A percentile compares a stretch with the other conserved stretches of the same genome.
These are phyloP conservation scores for Mimumesa dahlbomi DNA, from an alignment of 2,888 invertebrate genomes.

Conservation along the genomic window DNA sequence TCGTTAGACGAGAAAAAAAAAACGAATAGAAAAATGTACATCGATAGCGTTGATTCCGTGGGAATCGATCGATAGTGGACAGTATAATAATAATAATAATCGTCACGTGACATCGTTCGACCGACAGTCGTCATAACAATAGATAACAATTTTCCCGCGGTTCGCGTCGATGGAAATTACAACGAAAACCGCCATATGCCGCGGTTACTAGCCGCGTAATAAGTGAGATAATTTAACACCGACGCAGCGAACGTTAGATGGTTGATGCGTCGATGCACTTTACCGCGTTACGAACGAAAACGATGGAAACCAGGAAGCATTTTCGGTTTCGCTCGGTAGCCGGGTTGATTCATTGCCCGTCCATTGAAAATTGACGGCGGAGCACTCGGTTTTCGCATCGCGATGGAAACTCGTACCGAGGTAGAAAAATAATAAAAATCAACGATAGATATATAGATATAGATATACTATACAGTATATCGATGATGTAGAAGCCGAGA, in stretches of 20 bases:
- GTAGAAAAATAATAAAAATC: too few species aligned
- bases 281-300: background rate
- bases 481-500: too few species aligned
- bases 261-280: background rate
- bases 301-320: conserved; percentile 16
- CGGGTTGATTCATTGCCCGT: too few species aligned
- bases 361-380: too few species aligned
- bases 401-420: background rate
- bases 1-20: too few species aligned
- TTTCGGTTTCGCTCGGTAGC: background rate
- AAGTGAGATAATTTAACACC: conserved; percentile 38
- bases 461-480: too few species aligned
- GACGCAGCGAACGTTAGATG: background rate
- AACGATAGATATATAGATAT: too few species aligned
- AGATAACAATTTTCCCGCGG: conserved; percentile 6
- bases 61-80: background rate
- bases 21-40: too few species aligned
- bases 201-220: conserved; percentile 15
- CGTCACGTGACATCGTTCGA: too few species aligned
- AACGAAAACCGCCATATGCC: conserved; percentile 19
- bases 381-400: too few species aligned
- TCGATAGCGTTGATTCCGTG: background rate
- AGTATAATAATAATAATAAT: too few species aligned
- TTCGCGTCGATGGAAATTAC: conserved; percentile 2
- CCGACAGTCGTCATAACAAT: conserved; percentile 2